Base-by-base conservation (phyloP, 1,140 invertebrate genomes). In the Lethrus apterus region DNA sequence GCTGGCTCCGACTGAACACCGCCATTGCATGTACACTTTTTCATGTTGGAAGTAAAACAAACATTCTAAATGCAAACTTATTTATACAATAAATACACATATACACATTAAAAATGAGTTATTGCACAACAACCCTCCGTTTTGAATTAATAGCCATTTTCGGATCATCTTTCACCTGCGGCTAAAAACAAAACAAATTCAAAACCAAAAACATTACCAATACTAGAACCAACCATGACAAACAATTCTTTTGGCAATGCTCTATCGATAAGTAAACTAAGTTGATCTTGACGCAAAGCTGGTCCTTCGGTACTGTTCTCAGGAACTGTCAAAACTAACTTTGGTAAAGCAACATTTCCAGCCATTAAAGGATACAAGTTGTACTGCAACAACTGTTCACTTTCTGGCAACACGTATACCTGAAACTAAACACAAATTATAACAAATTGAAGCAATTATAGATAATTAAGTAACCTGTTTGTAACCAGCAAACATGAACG, bases 401-500 rank as follows among this genome's bases (percentile, higher is more conserved):
- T 75, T 17, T 74, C 69, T 0, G 84, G 83, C 32, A 84, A 69
- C 10, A 86, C 71, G 21, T 77, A 73, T 17, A 85, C 69, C 29
- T 76, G 73, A n/a, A 77, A 67, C 77, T 81, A 57, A 49, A 71
- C 10, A 20, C 11, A 7, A 17, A 10, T 8, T 5, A 38, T 8
- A 7, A 5, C 26, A 11, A 26, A 26, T 29, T 11, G 50, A 41
- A 48, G 18, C 15, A 31, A 23, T 15, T 21, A 46, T 24, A 13
- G n/a, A 38, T 45, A 41, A 10, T 45, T 15, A 11, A 34, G 18
- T 45, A 66, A 89, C 83, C 68, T 90, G 83, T 72, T 89, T 92
- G 54, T 91, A 86, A 2, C 90, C 90, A 54, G 88, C 78, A 71
- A 87, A 93, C 85, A 93, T 90, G 59, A 93, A 93, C 3, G 79